phyloP scores from a whole-genome alignment of 2,113 vertebrate species.

The Muscicapa adusta region DNA sequence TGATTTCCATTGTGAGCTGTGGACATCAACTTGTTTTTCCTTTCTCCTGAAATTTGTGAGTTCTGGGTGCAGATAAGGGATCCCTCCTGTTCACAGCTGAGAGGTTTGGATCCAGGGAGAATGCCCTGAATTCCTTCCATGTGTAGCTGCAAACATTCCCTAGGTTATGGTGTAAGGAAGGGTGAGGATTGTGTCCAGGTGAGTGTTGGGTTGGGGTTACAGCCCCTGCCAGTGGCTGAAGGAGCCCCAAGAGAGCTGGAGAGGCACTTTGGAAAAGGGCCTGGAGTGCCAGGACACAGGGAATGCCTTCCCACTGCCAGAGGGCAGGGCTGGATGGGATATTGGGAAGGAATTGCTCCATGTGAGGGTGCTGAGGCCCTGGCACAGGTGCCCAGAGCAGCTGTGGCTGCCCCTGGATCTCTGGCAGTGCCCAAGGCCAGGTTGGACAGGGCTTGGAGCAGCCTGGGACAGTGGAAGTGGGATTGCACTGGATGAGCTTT shows the following conservation, averaged over 20 bases:
- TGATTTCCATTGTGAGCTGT: not conserved
- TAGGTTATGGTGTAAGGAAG: not conserved
- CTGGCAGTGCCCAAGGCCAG: not conserved
- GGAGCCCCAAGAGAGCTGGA: not conserved
- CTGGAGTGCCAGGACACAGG: not conserved
- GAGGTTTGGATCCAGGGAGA: not conserved
- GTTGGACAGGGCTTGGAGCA: not conserved
- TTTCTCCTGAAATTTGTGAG: not conserved
- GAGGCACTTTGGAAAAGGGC: not conserved
- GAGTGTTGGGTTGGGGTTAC: not conserved
- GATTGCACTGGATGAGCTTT: not conserved
- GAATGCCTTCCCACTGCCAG: not conserved
- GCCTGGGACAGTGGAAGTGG: rapidly evolving
- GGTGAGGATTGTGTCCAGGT: not conserved
- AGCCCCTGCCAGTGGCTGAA: not conserved
- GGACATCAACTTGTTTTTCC: not conserved
- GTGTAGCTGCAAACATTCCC: not conserved
- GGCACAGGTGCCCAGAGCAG: not conserved
- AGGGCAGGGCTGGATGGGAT: rapidly evolving
- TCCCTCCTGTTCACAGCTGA: not conserved
- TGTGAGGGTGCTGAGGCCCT: not conserved
- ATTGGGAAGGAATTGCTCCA: not conserved
- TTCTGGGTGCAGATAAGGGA: not conserved
- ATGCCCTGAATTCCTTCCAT: not conserved
- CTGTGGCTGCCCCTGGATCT: not conserved